A percentile compares a stretch with the other conserved stretches of the same genome.
Evolutionary conservation across 2,888 invertebrate genomes (phyloP).

Genomic region (Neoascia interrupta): DNA sequence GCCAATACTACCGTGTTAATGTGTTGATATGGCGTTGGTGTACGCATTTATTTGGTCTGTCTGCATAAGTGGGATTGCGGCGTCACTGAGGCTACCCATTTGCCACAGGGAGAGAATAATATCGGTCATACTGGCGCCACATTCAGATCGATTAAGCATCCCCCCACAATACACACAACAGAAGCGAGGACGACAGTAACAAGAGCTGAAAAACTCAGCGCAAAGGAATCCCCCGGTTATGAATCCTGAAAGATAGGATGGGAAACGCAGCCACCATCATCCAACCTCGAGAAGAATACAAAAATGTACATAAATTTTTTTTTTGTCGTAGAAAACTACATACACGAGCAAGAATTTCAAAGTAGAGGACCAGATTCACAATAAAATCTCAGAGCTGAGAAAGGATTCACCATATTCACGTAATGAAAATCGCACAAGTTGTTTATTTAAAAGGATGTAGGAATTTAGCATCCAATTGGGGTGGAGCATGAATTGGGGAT

Average conservation of each 20-base stretch:
- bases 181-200: slow-evolving; percentile 24
- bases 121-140: slow-evolving; percentile 66
- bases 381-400: slow-evolving; percentile 47
- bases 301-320: too few species aligned
- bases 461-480: too few species aligned
- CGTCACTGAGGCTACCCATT: slow-evolving; percentile 57
- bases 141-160: slow-evolving; percentile 66
- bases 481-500: too few species aligned
- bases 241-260: slow-evolving; percentile 40
- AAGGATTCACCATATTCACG: slow-evolving; percentile 51
- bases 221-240: slow-evolving; percentile 20
- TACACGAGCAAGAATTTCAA: slow-evolving; percentile 20
- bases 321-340: slow-evolving; percentile 36
- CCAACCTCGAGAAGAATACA: slow-evolving; percentile 9
- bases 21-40: too few species aligned
- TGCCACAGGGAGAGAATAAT: slow-evolving; percentile 49
- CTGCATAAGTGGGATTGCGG: slow-evolving; percentile 47
- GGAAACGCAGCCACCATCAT: slow-evolving; percentile 11
- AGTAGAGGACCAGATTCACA: slow-evolving; percentile 52
- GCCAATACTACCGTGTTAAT: too few species aligned
- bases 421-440: slow-evolving; percentile 66
- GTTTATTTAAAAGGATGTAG: slow-evolving; percentile 51
- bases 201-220: not conserved
- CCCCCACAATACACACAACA: slow-evolving; percentile 35
- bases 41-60: slow-evolving; percentile 53